These are phyloP conservation scores for Erebia palarica DNA, from an alignment of 2,888 invertebrate species.

Conservation along the genomic window DNA sequence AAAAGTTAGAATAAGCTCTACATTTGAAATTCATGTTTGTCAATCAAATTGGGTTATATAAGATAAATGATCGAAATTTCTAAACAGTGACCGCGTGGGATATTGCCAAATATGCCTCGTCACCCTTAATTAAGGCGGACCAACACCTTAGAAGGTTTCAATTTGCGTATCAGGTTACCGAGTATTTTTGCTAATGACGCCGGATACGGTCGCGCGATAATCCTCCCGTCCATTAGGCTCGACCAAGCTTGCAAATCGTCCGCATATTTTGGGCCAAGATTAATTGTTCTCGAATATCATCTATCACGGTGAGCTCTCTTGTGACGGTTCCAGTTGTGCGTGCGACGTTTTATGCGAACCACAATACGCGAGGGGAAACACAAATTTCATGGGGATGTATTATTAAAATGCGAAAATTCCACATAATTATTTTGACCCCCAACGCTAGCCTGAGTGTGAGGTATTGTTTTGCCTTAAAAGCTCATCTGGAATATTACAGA, in stretches of 20 bases:
- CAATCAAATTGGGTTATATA: slow-evolving; percentile 6
- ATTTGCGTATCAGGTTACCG: slow-evolving; percentile 28
- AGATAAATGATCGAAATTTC: slow-evolving; percentile 14
- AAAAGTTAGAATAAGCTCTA: neutral
- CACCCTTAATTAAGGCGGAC: slow-evolving; percentile 18
- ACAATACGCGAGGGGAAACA: slow-evolving; percentile 66
- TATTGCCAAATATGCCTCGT: slow-evolving; percentile 10
- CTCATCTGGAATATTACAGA: too few relatives aligned
- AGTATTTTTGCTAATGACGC: slow-evolving; percentile 72
- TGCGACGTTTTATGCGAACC: slow-evolving; percentile 77
- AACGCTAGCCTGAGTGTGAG: neutral
- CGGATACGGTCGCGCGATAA: slow-evolving; percentile 66
- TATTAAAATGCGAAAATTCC: slow-evolving; percentile 8
- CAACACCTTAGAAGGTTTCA: slow-evolving; percentile 26
- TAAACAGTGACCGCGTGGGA: slow-evolving; percentile 4
- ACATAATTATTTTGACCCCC: slow-evolving; percentile 13
- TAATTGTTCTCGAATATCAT: slow-evolving; percentile 83
- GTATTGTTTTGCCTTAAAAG: too few relatives aligned
- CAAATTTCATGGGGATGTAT: slow-evolving; percentile 17
- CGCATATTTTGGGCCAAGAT: slow-evolving; percentile 82
- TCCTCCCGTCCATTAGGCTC: slow-evolving; percentile 79
- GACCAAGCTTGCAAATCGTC: slow-evolving; percentile 82
- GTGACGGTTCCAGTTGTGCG: slow-evolving; percentile 78
- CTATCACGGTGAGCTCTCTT: slow-evolving; percentile 80
- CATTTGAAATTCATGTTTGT: slow-evolving; percentile 1